phyloP scores from a whole-genome alignment of 2,113 vertebrate species.

The Catharus fuscescens region DNA sequence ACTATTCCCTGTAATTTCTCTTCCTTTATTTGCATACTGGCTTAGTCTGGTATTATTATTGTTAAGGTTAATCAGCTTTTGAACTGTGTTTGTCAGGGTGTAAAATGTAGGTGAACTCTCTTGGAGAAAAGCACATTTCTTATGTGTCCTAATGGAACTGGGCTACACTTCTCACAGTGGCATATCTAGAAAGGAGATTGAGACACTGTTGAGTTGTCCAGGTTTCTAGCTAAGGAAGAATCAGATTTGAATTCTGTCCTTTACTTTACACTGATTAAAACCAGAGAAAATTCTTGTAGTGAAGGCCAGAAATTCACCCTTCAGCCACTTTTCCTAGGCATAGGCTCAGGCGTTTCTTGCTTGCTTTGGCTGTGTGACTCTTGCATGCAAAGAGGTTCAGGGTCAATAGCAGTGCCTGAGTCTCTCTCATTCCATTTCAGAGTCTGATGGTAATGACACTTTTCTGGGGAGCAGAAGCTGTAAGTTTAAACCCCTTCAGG shows the following conservation, averaged over 20 bases:
- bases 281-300: background rate
- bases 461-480: background rate
- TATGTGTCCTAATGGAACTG: background rate
- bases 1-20: background rate
- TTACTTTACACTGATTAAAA: background rate
- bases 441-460: background rate
- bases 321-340: background rate
- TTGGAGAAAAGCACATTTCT: background rate
- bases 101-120: background rate
- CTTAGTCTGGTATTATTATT: background rate
- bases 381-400: background rate
- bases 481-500: background rate
- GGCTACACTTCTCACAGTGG: background rate
- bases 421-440: background rate
- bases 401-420: background rate
- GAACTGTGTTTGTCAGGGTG: background rate
- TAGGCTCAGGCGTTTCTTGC: background rate
- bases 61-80: background rate
- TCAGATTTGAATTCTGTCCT: background rate
- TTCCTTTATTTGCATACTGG: background rate
- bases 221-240: background rate
- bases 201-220: background rate
- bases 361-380: background rate
- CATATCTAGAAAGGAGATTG: background rate
- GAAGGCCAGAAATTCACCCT: background rate